phyloP scores from a whole-genome alignment of 2,888 invertebrate genomes.

The Agonopterix subpropinquella region DNA sequence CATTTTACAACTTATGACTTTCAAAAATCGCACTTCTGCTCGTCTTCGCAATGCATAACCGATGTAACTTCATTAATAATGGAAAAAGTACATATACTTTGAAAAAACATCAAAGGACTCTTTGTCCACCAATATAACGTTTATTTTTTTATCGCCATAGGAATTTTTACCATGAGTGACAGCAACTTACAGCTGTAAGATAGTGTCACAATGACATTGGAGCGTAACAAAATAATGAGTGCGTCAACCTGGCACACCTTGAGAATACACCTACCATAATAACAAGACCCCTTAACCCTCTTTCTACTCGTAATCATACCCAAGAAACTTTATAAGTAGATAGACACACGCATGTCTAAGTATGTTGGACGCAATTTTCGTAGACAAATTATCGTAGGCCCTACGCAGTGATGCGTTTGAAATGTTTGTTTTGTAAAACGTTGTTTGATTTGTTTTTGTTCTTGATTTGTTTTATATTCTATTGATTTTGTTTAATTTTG shows the following conservation, averaged over 20 bases:
- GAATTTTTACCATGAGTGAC: slow-evolving; percentile 18
- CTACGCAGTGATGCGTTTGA: slow-evolving; percentile 19
- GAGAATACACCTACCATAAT: slow-evolving; percentile 14
- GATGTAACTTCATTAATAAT: too few relatives aligned
- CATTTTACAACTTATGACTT: too few relatives aligned
- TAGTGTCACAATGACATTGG: slow-evolving; percentile 18
- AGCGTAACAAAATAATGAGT: slow-evolving; percentile 51
- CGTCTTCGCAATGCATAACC: too few relatives aligned
- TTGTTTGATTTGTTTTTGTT: too few relatives aligned
- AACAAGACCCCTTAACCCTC: slow-evolving; percentile 5
- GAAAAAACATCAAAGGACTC: too few relatives aligned
- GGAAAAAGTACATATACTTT: too few relatives aligned
- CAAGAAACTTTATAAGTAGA: neutral
- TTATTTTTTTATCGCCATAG: too few relatives aligned
- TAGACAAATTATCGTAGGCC: slow-evolving; percentile 12
- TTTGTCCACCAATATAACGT: too few relatives aligned
- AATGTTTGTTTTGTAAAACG: slow-evolving; percentile 17
- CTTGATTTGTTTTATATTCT: too few relatives aligned
- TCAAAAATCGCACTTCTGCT: too few relatives aligned
- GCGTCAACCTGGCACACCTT: slow-evolving; percentile 31
- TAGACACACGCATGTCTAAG: slow-evolving; percentile 12
- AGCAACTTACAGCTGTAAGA: slow-evolving; percentile 15
- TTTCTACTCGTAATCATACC: slow-evolving; percentile 4
- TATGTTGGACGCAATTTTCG: slow-evolving; percentile 14
- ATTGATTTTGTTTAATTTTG: too few relatives aligned